phyloP scores from a whole-genome alignment of 2,888 invertebrate genomes.

The Pammene fasciana region DNA sequence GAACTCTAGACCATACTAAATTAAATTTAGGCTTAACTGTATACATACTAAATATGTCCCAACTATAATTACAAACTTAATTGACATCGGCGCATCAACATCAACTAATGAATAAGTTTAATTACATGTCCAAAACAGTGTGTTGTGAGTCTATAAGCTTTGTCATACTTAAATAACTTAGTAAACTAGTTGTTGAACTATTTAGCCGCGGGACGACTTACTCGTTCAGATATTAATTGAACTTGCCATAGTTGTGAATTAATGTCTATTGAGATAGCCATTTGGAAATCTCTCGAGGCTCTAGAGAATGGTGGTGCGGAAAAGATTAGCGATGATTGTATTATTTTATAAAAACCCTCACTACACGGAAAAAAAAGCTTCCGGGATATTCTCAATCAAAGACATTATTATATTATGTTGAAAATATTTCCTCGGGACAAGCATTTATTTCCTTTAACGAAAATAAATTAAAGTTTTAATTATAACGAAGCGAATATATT shows the following conservation, averaged over 20 bases:
- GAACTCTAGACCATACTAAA: too few relatives aligned
- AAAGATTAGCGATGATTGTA: too few relatives aligned
- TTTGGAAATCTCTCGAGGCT: neutral
- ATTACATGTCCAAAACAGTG: slow-evolving; percentile 5
- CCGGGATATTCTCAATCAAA: too few relatives aligned
- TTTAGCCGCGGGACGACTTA: slow-evolving; percentile 1
- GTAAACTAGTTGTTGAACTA: slow-evolving; percentile 1
- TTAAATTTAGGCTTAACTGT: too few relatives aligned
- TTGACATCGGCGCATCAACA: too few relatives aligned
- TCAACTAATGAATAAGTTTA: slow-evolving; percentile 1
- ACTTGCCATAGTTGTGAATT: neutral
- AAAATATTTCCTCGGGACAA: too few relatives aligned
- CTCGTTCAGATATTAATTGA: slow-evolving; percentile 7
- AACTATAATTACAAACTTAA: neutral
- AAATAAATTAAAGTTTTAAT: too few relatives aligned
- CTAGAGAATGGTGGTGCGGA: neutral
- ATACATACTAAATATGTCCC: neutral
- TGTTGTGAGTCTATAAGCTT: neutral
- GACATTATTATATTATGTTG: too few relatives aligned
- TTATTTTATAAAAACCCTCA: too few relatives aligned
- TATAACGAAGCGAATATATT: too few relatives aligned
- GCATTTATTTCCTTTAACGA: too few relatives aligned
- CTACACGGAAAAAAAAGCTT: too few relatives aligned
- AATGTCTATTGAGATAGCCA: neutral
- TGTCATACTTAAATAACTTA: neutral